These are phyloP conservation scores for Parambassis ranga DNA, from an alignment of 2,797 vertebrate species.

Conservation along the genomic window DNA sequence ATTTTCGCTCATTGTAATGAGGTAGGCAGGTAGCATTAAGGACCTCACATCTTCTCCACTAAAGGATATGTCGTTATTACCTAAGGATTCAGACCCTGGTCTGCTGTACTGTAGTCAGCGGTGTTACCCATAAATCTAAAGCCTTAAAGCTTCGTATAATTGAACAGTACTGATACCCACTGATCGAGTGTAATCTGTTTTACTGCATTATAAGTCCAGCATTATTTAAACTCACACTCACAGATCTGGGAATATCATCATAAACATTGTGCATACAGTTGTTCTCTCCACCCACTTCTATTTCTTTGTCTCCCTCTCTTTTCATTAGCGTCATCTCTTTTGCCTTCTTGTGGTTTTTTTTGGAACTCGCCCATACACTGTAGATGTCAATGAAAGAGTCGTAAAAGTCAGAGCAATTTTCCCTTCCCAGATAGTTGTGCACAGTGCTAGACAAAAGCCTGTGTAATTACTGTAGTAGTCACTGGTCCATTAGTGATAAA, in stretches of 20 bases:
- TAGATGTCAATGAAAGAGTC: conserved; percentile 44
- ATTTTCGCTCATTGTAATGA: too few species aligned
- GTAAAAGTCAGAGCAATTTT: conserved; percentile 68
- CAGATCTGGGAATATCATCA: not conserved
- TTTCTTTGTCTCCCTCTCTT: not conserved
- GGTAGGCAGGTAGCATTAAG: too few species aligned
- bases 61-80: too few species aligned
- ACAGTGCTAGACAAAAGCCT: conserved; percentile 67
- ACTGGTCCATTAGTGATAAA: conserved; percentile 76
- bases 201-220: too few species aligned
- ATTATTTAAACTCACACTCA: too few species aligned
- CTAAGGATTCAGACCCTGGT: too few species aligned
- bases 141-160: too few species aligned
- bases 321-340: not conserved
- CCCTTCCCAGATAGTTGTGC: conserved; percentile 56
- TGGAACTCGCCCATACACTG: conserved; percentile 21
- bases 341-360: not conserved
- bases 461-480: conserved; percentile 72
- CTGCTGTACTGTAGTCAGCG: too few species aligned
- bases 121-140: too few species aligned
- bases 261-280: not conserved
- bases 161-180: too few species aligned
- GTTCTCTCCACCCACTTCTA: not conserved
- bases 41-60: too few species aligned
- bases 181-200: too few species aligned